phyloP scores from a whole-genome alignment of 2,797 vertebrate genomes.

The Lacerta bilineata region DNA sequence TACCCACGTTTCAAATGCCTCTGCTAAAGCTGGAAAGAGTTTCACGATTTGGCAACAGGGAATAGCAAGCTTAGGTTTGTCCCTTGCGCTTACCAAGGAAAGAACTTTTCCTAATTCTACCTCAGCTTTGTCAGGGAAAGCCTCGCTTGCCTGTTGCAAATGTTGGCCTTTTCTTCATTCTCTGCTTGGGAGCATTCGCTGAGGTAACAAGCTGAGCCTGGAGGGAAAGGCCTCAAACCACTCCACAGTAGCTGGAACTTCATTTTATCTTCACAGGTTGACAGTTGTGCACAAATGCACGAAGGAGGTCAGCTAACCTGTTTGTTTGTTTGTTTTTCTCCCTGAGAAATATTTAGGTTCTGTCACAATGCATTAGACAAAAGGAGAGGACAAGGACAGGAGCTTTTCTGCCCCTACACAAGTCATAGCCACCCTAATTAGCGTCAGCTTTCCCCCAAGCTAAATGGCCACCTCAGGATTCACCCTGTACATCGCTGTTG shows the following conservation, averaged over 20 bases:
- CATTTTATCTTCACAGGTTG: constrained; percentile 4
- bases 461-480: constrained; percentile 9
- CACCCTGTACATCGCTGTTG: background rate
- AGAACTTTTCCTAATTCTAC: too few relatives aligned
- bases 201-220: constrained; percentile 12
- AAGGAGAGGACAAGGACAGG: background rate
- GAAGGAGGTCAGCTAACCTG: background rate
- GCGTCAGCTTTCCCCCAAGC: background rate
- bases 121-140: background rate
- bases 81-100: background rate
- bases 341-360: background rate
- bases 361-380: constrained; percentile 9
- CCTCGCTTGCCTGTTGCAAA: background rate
- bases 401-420: background rate
- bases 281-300: constrained; percentile 16
- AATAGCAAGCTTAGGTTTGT: background rate
- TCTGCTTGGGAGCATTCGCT: background rate
- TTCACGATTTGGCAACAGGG: background rate
- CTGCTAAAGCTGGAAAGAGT: background rate
- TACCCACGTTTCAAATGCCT: background rate
- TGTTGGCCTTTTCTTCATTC: background rate
- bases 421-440: background rate
- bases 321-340: constrained; percentile 25
- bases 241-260: background rate
- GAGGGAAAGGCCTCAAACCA: constrained; percentile 15